Conservation (phyloP, 2,113 vertebrate genomes). For the Prolemur simus region DNA sequence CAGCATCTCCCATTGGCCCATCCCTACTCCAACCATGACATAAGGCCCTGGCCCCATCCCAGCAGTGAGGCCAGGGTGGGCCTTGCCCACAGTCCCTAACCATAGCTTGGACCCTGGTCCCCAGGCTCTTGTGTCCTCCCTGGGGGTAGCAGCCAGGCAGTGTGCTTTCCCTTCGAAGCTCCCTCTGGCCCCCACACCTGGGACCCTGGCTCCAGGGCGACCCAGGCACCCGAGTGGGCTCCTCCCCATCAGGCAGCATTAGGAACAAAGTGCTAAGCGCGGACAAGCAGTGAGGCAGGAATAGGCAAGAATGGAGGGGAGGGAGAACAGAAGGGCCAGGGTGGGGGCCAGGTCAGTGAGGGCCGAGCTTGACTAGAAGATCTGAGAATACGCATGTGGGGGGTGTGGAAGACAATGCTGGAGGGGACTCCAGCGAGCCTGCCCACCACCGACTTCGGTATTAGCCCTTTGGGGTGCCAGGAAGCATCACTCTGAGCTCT, state of each 20-base stretch:
- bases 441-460: background rate
- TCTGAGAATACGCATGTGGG: background rate
- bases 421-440: background rate
- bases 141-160: background rate
- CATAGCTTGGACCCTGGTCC: background rate
- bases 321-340: background rate
- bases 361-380: background rate
- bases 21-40: background rate
- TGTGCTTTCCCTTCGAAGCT: too few relatives aligned
- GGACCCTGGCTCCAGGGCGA: background rate
- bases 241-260: background rate
- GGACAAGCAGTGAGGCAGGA: background rate
- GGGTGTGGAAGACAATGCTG: accelerated
- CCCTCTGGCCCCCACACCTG: background rate
- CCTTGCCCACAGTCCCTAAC: background rate
- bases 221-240: background rate
- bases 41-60: too few relatives aligned
- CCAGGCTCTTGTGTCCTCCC: background rate
- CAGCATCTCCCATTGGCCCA: background rate
- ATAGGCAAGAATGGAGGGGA: background rate
- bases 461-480: background rate
- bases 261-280: background rate
- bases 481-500: background rate
- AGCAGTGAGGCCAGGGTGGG: background rate
- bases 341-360: background rate